A percentile compares a stretch with the other conserved stretches of the same genome.
phyloP scores from a whole-genome alignment of 2,113 vertebrate genomes.

The Craseonycteris thonglongyai region DNA sequence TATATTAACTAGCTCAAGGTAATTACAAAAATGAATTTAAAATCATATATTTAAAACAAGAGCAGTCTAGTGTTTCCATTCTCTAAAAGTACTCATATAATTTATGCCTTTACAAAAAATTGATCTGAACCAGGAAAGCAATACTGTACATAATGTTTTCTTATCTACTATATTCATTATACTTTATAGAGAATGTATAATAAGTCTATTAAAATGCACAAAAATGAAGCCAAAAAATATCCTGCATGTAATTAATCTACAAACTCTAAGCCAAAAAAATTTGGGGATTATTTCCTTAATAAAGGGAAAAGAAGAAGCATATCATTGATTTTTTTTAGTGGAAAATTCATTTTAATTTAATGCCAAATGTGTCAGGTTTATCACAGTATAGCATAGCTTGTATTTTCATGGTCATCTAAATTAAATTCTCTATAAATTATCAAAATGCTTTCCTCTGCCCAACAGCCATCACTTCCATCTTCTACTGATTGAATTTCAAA shows the following conservation, averaged over 20 bases:
- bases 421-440: slow-evolving; percentile 57
- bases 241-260: slow-evolving; percentile 63
- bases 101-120: slow-evolving; percentile 1
- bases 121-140: background rate
- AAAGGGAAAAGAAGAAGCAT: slow-evolving; percentile 41
- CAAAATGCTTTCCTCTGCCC: slow-evolving; percentile 26
- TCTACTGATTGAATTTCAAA: slow-evolving; percentile 50
- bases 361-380: slow-evolving; percentile 58
- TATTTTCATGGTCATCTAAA: slow-evolving; percentile 57
- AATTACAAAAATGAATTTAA: slow-evolving; percentile 1
- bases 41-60: background rate
- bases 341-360: slow-evolving; percentile 64
- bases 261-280: slow-evolving; percentile 41
- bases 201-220: slow-evolving; percentile 57
- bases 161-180: slow-evolving; percentile 44
- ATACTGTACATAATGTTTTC: background rate
- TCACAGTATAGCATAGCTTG: slow-evolving; percentile 26
- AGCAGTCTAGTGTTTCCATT: background rate
- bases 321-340: slow-evolving; percentile 59
- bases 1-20: background rate
- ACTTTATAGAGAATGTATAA: slow-evolving; percentile 44
- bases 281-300: slow-evolving; percentile 39
- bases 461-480: background rate
- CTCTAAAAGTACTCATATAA: background rate
- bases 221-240: slow-evolving; percentile 51